Percentiles rank a stretch among this genome's conserved stretches.
phyloP scores from a whole-genome alignment of 1,140 invertebrate species.

The Drosophila parvula region DNA sequence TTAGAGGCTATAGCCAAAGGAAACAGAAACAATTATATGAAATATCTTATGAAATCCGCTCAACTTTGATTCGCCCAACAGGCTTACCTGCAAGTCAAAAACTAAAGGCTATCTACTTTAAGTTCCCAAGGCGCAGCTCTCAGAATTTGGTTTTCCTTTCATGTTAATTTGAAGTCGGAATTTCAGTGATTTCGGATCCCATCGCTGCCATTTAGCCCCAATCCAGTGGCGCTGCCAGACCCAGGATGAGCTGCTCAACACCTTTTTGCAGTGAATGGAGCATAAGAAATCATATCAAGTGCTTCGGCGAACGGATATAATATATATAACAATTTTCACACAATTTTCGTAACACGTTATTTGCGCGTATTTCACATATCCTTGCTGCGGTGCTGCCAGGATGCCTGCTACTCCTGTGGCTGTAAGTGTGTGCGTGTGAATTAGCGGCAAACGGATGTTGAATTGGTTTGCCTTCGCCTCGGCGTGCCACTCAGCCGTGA shows the following conservation, averaged over 20 bases:
- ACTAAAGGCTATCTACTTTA: background rate
- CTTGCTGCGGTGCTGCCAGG: conserved; percentile 64
- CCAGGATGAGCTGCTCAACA: conserved; percentile 57
- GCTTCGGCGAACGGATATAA: conserved; percentile 72
- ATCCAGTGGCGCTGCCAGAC: conserved; percentile 1
- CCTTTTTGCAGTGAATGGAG: conserved; percentile 73
- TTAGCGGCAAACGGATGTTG: conserved; percentile 82
- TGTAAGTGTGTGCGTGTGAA: conserved; percentile 66
- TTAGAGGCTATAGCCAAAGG: background rate
- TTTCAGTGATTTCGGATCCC: conserved; percentile 8
- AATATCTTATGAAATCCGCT: background rate
- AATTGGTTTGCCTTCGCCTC: conserved; percentile 79
- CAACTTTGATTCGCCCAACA: background rate
- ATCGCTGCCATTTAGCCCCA: conserved; percentile 3
- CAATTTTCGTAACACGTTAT: conserved; percentile 81
- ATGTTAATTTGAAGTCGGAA: conserved; percentile 31
- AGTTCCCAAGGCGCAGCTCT: background rate
- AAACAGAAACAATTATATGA: background rate
- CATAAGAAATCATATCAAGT: conserved; percentile 80
- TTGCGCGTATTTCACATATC: conserved; percentile 80
- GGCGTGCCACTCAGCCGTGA: conserved; percentile 73
- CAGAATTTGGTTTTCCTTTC: background rate
- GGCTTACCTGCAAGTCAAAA: background rate
- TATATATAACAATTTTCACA: conserved; percentile 82
- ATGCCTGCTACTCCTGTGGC: conserved; percentile 27